phyloP scores from a whole-genome alignment of 1,140 invertebrate species.

The Bemisia tabaci region DNA sequence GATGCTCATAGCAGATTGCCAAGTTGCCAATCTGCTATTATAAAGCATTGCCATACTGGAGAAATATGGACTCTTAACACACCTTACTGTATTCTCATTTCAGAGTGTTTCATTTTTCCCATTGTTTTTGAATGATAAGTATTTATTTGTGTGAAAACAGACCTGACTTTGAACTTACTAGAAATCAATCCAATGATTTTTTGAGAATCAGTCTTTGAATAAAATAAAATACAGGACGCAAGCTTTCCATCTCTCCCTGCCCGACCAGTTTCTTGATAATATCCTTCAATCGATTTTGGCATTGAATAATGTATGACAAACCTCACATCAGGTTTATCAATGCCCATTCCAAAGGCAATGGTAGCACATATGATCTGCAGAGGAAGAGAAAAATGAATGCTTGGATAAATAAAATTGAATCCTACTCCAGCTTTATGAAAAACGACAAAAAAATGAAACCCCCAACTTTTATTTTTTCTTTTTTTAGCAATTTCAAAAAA shows the following conservation, averaged over 20 bases:
- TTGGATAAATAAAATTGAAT: constrained; percentile 14
- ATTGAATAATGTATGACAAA: constrained; percentile 83
- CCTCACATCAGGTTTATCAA: constrained; percentile 88
- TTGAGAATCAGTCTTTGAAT: constrained; percentile 65
- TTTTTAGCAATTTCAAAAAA: too few species aligned
- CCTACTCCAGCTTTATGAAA: constrained; percentile 36
- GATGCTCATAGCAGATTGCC: too few species aligned
- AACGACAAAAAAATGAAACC: constrained; percentile 19
- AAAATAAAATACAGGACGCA: constrained; percentile 75
- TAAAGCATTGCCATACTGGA: too few species aligned
- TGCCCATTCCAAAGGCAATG: constrained; percentile 95
- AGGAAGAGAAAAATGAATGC: constrained; percentile 1
- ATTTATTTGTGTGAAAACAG: too few species aligned
- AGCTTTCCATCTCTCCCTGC: constrained; percentile 80
- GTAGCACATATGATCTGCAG: constrained; percentile 73
- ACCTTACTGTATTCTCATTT: too few species aligned
- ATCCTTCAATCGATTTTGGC: constrained; percentile 91
- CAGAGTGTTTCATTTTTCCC: too few species aligned
- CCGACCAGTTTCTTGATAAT: constrained; percentile 94
- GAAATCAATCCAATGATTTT: constrained; percentile 59
- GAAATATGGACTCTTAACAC: too few species aligned
- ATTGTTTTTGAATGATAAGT: too few species aligned
- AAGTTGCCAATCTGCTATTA: too few species aligned
- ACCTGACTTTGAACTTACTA: too few species aligned
- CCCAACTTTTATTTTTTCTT: constrained; percentile 27